phyloP scores from a whole-genome alignment of 2,797 vertebrate genomes.

The Trematomus bernacchii region DNA sequence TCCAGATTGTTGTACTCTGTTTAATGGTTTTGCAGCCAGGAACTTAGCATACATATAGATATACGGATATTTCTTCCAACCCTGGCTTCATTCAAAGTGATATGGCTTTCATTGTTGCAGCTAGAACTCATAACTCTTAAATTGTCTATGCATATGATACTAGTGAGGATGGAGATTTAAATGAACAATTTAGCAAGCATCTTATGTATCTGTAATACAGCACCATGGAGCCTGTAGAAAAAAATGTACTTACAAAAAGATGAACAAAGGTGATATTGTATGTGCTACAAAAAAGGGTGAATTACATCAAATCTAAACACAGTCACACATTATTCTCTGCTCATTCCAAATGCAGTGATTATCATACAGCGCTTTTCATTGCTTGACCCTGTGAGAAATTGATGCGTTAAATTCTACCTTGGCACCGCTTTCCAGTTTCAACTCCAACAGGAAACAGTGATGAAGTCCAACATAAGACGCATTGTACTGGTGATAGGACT shows the following conservation, averaged over 20 bases:
- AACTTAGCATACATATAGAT: conserved; percentile 36
- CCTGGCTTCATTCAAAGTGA: conserved; percentile 11
- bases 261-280: too few species aligned
- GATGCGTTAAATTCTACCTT: not conserved
- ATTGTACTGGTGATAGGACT: not conserved
- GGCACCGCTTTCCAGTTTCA: conserved; percentile 15
- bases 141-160: conserved; percentile 61
- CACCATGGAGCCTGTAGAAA: conserved; percentile 43
- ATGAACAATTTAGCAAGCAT: conserved; percentile 64
- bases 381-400: conserved; percentile 34
- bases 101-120: conserved; percentile 81
- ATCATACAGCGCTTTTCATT: conserved; percentile 10
- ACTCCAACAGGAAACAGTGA: conserved; percentile 18
- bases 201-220: conserved; percentile 46
- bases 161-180: conserved; percentile 86
- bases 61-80: conserved; percentile 20
- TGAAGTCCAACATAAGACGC: conserved; percentile 4
- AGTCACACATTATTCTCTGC: not conserved
- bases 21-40: conserved; percentile 65
- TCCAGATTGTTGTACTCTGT: conserved; percentile 44
- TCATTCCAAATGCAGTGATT: conserved; percentile 28
- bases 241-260: not conserved
- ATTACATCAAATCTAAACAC: not conserved
- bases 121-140: conserved; percentile 82
- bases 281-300: not conserved